These are phyloP conservation scores for Ectemnius cavifrons DNA, from an alignment of 2,888 invertebrate genomes.

Conservation along the genomic window DNA sequence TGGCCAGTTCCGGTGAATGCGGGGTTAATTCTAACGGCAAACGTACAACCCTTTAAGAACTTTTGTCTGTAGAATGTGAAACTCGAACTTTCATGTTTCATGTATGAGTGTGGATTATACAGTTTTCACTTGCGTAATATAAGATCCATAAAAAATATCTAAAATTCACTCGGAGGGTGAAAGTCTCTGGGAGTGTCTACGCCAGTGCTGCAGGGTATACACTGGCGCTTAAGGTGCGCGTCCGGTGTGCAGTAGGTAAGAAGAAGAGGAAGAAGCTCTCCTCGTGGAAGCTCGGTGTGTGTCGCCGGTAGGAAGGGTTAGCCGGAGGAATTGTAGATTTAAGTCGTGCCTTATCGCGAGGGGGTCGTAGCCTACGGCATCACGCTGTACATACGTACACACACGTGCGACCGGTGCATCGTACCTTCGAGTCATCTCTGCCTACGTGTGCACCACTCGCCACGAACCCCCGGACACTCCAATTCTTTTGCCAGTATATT, in stretches of 20 bases:
- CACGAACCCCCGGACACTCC: neutral
- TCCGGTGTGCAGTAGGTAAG: neutral
- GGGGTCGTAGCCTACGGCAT: conserved; percentile 65
- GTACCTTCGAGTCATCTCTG: conserved; percentile 42
- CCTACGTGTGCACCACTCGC: neutral
- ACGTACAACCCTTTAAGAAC: too few species aligned
- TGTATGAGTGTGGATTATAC: too few species aligned
- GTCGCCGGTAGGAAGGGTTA: conserved; percentile 53
- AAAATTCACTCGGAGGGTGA: neutral
- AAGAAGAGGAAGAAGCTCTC: neutral
- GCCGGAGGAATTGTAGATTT: conserved; percentile 67
- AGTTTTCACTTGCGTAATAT: too few species aligned
- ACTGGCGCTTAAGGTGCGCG: neutral
- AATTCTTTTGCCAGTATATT: neutral
- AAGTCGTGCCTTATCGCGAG: conserved; percentile 72
- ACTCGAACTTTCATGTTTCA: too few species aligned
- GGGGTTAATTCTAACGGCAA: too few species aligned
- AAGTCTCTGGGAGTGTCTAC: neutral
- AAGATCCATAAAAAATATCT: too few species aligned
- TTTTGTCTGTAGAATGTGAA: too few species aligned
- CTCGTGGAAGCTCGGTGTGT: conserved; percentile 19
- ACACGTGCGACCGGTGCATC: conserved; percentile 36
- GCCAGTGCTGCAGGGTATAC: neutral
- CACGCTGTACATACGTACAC: conserved; percentile 47
- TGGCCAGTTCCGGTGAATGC: too few species aligned